Conservation (phyloP, 1,140 invertebrate genomes). For the Zaprionus camerounensis region DNA sequence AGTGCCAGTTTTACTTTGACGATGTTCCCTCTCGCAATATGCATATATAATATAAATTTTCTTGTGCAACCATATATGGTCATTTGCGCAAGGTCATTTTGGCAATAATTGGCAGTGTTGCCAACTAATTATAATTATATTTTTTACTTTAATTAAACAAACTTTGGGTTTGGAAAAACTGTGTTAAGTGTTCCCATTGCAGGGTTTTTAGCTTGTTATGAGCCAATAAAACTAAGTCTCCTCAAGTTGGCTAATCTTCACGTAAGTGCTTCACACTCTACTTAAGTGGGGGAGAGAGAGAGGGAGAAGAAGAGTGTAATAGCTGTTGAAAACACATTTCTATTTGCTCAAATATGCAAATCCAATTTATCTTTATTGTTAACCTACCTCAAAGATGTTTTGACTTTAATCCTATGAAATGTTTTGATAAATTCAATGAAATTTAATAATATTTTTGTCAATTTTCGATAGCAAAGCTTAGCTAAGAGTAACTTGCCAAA, state of each 20-base stretch:
- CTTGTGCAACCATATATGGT: neutral
- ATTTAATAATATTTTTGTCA: too few species aligned
- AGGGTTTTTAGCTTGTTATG: neutral
- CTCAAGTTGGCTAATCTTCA: neutral
- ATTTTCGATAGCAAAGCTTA: too few species aligned
- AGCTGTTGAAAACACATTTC: neutral
- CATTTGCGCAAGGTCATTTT: constrained; percentile 36
- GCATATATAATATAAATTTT: constrained; percentile 17
- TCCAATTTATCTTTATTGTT: neutral
- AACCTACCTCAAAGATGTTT: neutral
- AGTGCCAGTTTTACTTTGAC: constrained; percentile 52
- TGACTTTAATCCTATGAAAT: rapidly evolving
- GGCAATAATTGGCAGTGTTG: constrained; percentile 6
- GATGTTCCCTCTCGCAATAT: constrained; percentile 22
- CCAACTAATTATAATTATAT: constrained; percentile 16
- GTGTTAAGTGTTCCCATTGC: neutral
- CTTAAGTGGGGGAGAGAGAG: neutral
- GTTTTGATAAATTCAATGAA: neutral
- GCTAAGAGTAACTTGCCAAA: neutral
- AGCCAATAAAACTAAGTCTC: constrained; percentile 1
- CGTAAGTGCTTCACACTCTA: constrained; percentile 3
- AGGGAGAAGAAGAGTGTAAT: neutral
- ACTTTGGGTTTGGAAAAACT: constrained; percentile 8
- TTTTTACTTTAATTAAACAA: constrained; percentile 20
- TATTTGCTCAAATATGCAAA: neutral